These are phyloP conservation scores for Nemotelus nigrinus DNA, from an alignment of 2,888 invertebrate species.

Conservation along the genomic window DNA sequence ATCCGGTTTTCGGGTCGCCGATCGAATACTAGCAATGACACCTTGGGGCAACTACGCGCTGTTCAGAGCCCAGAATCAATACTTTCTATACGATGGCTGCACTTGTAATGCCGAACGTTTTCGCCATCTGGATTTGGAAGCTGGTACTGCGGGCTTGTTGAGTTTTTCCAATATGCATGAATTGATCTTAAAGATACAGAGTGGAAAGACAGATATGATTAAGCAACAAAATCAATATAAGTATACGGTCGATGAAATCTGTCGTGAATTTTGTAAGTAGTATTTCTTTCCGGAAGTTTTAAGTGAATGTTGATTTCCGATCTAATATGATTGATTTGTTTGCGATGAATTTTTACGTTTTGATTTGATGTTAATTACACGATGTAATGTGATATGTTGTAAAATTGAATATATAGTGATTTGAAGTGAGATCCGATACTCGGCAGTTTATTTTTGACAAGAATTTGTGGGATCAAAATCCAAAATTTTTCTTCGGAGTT, in stretches of 20 bases:
- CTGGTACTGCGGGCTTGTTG: constrained; percentile 61
- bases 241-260: constrained; percentile 54
- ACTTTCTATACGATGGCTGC: constrained; percentile 61
- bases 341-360: too few relatives aligned
- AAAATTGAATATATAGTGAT: too few relatives aligned
- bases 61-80: constrained; percentile 56
- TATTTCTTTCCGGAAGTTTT: not conserved
- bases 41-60: constrained; percentile 63
- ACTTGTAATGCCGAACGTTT: constrained; percentile 61
- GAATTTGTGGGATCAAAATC: too few relatives aligned
- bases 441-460: too few relatives aligned
- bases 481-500: too few relatives aligned
- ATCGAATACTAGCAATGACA: constrained; percentile 60
- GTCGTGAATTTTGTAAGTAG: constrained; percentile 53
- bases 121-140: constrained; percentile 59
- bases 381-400: too few relatives aligned
- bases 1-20: constrained; percentile 58
- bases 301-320: too few relatives aligned
- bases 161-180: constrained; percentile 56
- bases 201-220: constrained; percentile 52
- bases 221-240: constrained; percentile 31
- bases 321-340: too few relatives aligned
- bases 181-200: constrained; percentile 57
- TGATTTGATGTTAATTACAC: too few relatives aligned
- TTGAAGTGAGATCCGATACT: too few relatives aligned